Evolutionary conservation across 2,888 invertebrate species (phyloP), one percentile per base, ranked within the genome.

Genomic region (Poecilobothrus nobilitatus): DNA sequence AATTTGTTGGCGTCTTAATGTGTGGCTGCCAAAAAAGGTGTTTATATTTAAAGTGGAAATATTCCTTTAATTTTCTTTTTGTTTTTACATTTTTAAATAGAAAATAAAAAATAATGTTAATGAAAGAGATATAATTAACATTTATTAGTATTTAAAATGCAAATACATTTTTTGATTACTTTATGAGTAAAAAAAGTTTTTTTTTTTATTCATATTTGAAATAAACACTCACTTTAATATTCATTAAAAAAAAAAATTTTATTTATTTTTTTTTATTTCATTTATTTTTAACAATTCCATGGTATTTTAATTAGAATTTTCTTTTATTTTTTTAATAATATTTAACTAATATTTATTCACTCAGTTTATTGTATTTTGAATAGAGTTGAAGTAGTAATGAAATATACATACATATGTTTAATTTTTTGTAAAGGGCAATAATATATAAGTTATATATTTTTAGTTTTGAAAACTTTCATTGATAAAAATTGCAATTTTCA

Each of bases 81-180:
- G 37, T 6, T 37, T 37, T 12, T 53, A 53, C 1, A 12, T 12
- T 53, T 53, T 18, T 15, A 53, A 53, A 53, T 53, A 53, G 18
- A 53, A 53, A 53, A 53, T 53, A 53, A 15, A 63, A 63, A 63
- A 63, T 27, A 63, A 63, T 78, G 77, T 80, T 27, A 27, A 27
- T 27, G 27, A 27, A 27, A 27, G 27, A 27, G 27, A 27, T 27
- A 27, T 27, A 80, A 80, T 80, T 80, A 80, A 79, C 78, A 79
- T 78, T 79, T 77, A 80, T 80, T 80, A 80, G 78, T 76, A 77
- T 76, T 76, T 78, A 76, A 76, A 78, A 77, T 63, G 63, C 63
- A 63, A 63, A 63, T 63, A 63, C 15, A 12, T 53, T 53, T 53
- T 53, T 15, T 15, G 5, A 53, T 53, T 12, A 37, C 27, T 27